A percentile compares a stretch with the other conserved stretches of the same genome.
These are phyloP conservation scores for Gouania willdenowi DNA, from an alignment of 2,797 vertebrate genomes.

Conservation along the genomic window DNA sequence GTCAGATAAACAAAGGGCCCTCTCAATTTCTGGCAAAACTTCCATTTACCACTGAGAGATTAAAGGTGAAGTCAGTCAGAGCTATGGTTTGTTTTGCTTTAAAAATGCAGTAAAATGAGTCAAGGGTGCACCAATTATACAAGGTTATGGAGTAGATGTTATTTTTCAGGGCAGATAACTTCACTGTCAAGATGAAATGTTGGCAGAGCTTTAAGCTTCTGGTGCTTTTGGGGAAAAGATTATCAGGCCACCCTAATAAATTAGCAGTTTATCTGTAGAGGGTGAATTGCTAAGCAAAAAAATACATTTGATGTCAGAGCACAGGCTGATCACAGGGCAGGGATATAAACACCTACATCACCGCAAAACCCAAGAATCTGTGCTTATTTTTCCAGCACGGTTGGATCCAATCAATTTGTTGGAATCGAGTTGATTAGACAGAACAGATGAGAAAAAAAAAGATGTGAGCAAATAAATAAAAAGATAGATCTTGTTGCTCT, in stretches of 20 bases:
- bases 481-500: constrained; percentile 34
- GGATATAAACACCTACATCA: constrained; percentile 8
- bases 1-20: no score
- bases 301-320: constrained; percentile 18
- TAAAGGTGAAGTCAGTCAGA: no score
- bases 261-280: background rate
- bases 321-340: constrained; percentile 4
- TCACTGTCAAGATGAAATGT: background rate
- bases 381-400: constrained; percentile 1
- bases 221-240: constrained; percentile 14
- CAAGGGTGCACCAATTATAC: no score
- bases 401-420: constrained; percentile 19
- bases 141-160: no score
- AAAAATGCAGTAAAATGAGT: no score
- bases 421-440: constrained; percentile 28
- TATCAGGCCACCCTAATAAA: constrained; percentile 8
- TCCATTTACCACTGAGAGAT: no score
- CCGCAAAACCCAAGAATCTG: constrained; percentile 1
- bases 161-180: constrained; percentile 11
- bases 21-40: no score
- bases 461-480: constrained; percentile 48
- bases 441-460: constrained; percentile 26
- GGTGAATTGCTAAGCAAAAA: constrained; percentile 6
- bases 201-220: constrained; percentile 3
- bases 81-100: no score